These are phyloP conservation scores for Antechinus stuartii DNA, from an alignment of 2,113 vertebrate species.

Conservation along the genomic window DNA sequence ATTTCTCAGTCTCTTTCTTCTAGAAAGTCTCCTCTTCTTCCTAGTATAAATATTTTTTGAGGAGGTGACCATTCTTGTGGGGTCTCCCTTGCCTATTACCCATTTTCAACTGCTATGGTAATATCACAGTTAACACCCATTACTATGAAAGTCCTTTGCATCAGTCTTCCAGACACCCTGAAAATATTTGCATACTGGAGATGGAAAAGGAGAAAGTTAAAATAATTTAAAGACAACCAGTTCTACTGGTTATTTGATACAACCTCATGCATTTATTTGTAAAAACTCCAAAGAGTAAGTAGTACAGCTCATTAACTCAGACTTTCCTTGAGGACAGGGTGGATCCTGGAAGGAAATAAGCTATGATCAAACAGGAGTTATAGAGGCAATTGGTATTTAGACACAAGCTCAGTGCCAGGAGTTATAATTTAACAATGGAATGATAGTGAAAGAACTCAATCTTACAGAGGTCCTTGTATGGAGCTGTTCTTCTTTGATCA, in stretches of 20 bases:
- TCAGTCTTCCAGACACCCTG: conserved; percentile 17
- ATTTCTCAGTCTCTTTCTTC: not conserved
- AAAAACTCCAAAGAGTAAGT: conserved; percentile 46
- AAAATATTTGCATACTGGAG: conserved; percentile 63
- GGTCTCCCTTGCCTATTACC: conserved; percentile 14
- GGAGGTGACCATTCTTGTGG: not conserved
- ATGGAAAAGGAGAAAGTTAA: conserved; percentile 70
- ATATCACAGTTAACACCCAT: conserved; percentile 37
- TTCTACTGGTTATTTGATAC: conserved; percentile 39
- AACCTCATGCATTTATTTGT: not conserved
- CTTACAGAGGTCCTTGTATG: not conserved
- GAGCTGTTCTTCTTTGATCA: not conserved
- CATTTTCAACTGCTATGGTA: not conserved
- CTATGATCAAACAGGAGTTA: conserved; percentile 8
- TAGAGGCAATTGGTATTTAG: not conserved
- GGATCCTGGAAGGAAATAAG: conserved; percentile 19
- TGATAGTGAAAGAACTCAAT: not conserved
- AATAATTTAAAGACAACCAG: conserved; percentile 19
- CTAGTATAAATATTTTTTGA: not conserved
- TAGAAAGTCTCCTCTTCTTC: not conserved
- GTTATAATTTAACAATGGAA: not conserved
- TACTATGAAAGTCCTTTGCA: conserved; percentile 30
- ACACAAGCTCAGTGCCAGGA: not conserved
- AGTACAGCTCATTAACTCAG: not conserved
- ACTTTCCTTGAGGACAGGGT: conserved; percentile 53